Conservation (phyloP, 1,140 invertebrate genomes). For the Oreohelix idahoensis region DNA sequence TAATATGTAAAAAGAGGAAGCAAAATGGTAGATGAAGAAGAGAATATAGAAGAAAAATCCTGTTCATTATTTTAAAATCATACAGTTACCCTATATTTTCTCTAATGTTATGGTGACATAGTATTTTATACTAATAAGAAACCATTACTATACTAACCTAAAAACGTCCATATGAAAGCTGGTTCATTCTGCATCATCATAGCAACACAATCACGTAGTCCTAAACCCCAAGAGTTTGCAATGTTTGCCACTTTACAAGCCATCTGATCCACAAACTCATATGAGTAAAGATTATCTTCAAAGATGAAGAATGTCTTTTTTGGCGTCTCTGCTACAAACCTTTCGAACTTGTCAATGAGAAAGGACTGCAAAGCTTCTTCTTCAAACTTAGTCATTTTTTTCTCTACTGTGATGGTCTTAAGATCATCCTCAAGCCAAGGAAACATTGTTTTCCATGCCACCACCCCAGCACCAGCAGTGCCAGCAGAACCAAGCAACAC, state of each 20-base stretch:
- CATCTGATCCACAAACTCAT: slow-evolving; percentile 58
- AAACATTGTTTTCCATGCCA: slow-evolving; percentile 48
- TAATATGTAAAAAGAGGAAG: too few relatives aligned
- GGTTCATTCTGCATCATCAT: slow-evolving; percentile 62
- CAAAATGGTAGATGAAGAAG: too few relatives aligned
- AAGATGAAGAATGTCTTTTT: slow-evolving; percentile 57
- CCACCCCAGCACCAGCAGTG: slow-evolving; percentile 25
- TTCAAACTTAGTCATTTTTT: not conserved
- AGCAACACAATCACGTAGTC: slow-evolving; percentile 53
- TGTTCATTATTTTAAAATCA: too few relatives aligned
- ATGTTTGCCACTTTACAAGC: slow-evolving; percentile 62
- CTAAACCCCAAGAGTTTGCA: slow-evolving; percentile 49
- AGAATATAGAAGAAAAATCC: too few relatives aligned
- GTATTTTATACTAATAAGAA: too few relatives aligned
- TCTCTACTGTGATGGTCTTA: slow-evolving; percentile 25
- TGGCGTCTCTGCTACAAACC: slow-evolving; percentile 48
- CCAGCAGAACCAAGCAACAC: slow-evolving; percentile 37
- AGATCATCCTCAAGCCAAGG: slow-evolving; percentile 51
- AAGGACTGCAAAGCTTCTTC: not conserved
- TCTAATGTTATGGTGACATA: too few relatives aligned
- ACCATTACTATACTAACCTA: slow-evolving; percentile 53
- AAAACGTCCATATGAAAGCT: slow-evolving; percentile 62
- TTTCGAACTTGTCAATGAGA: slow-evolving; percentile 62
- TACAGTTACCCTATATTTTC: too few relatives aligned
- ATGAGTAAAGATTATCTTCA: slow-evolving; percentile 59